Evolutionary conservation across 2,113 vertebrate species (phyloP), one percentile per base, ranked within the genome.

Genomic region (Festucalex cinctus): DNA sequence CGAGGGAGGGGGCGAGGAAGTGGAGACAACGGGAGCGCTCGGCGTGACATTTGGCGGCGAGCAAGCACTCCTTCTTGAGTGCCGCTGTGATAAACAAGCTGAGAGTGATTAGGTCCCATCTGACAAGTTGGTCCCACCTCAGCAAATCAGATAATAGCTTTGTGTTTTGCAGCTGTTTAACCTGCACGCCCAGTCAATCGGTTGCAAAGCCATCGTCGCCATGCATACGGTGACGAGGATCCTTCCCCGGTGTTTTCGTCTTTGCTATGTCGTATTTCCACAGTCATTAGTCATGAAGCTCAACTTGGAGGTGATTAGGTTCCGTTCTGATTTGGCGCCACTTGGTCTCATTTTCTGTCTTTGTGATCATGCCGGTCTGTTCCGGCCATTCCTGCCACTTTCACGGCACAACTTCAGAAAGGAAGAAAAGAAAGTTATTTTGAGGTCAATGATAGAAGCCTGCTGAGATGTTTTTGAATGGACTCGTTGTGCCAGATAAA

Each of bases 41-140:
- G 28, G 76, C 64, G 53, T 80, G 84, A 82, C 80, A 85, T 85
- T 86, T 84, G 1, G 6, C 69, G 39, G 9, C 9, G 10, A 14
- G 16, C 1, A 28, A 78, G 80, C 48, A 36, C 72, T 66, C 4
- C 44, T 75, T 69, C 69, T 65, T 53, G 69, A 68, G 61, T 20
- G 5, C 37, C 51, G 48, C n/a, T 60, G 64, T 54, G 65, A 77
- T 73, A 72, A 83, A 79, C 64, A 68, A 39, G 22, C 67, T 39
- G 60, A 37, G 54, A 26, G 51, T 4, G 66, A 20, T 20, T 12
- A 17, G 44, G 46, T 36, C 17, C 17, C 19, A 16, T 26, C 12
- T 17, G 60, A 62, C 60, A 17, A 17, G 22, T 26, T 26, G 22
- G 16, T 62, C 60, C 39, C 60, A 62, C 39, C 20, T 43, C 12